A percentile compares a stretch with the other conserved stretches of the same genome.
phyloP scores from a whole-genome alignment of 2,888 invertebrate genomes.

The Serrognathus titanus region DNA sequence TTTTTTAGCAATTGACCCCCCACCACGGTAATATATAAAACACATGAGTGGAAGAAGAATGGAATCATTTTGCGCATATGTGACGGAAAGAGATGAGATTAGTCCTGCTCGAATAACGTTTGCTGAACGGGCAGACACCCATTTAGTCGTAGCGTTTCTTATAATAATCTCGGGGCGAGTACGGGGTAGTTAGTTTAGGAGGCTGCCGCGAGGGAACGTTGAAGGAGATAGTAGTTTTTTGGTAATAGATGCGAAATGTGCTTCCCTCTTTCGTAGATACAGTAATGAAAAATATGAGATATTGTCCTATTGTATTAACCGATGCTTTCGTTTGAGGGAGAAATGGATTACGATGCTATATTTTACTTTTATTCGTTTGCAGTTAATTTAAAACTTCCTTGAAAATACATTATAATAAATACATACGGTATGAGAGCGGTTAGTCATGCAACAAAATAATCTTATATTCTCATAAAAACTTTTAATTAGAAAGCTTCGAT shows the following conservation, averaged over 20 bases:
- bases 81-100: conserved; percentile 19
- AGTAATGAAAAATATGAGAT: conserved; percentile 8
- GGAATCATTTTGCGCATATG: not conserved
- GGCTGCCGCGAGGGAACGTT: conserved; percentile 22
- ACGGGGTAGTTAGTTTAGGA: conserved; percentile 35
- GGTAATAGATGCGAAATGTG: conserved; percentile 24
- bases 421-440: too few relatives aligned
- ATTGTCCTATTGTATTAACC: not conserved
- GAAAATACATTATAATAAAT: too few relatives aligned
- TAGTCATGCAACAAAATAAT: too few relatives aligned
- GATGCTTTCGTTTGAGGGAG: too few relatives aligned
- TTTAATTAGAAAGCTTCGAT: too few relatives aligned
- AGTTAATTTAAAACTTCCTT: too few relatives aligned
- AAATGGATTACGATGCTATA: too few relatives aligned
- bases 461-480: too few relatives aligned
- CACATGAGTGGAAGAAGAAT: conserved; percentile 29
- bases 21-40: conserved; percentile 44
- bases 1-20: conserved; percentile 48
- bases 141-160: conserved; percentile 47
- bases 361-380: too few relatives aligned
- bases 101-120: conserved; percentile 24
- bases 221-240: conserved; percentile 12
- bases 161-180: conserved; percentile 46
- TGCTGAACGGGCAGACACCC: conserved; percentile 49
- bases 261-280: conserved; percentile 7